Conservation (phyloP, 1,140 invertebrate genomes). For the Triops cancriformis region DNA sequence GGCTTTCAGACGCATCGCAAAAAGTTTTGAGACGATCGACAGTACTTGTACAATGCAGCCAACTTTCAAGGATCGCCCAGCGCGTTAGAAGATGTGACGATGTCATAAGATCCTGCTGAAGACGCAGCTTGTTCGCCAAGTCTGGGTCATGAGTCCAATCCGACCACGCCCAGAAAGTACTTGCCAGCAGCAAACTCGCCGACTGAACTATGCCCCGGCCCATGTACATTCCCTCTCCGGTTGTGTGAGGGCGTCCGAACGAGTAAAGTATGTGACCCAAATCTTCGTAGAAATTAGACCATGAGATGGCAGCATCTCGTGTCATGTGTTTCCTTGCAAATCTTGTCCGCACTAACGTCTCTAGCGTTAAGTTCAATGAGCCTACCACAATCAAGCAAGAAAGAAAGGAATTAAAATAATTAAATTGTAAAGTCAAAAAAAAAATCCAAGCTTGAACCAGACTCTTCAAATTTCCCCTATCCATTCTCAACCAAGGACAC, state of each 20-base stretch:
- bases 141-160: not conserved
- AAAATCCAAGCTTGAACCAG: too few species aligned
- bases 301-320: not conserved
- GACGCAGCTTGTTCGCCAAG: not conserved
- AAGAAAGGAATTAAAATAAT: too few species aligned
- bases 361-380: not conserved
- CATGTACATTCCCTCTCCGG: not conserved
- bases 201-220: not conserved
- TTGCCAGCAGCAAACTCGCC: not conserved
- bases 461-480: too few species aligned
- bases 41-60: not conserved
- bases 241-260: not conserved
- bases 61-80: not conserved
- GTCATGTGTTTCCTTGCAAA: not conserved
- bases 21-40: not conserved
- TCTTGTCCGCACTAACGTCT: not conserved
- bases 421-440: too few species aligned
- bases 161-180: not conserved
- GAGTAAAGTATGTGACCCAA: not conserved
- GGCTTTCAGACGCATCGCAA: not conserved
- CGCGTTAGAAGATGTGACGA: not conserved
- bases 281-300: not conserved
- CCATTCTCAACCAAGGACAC: too few species aligned
- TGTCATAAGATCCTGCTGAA: not conserved
- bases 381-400: not conserved